phyloP scores from a whole-genome alignment of 2,888 invertebrate genomes.

The Agrilus cyanescens region DNA sequence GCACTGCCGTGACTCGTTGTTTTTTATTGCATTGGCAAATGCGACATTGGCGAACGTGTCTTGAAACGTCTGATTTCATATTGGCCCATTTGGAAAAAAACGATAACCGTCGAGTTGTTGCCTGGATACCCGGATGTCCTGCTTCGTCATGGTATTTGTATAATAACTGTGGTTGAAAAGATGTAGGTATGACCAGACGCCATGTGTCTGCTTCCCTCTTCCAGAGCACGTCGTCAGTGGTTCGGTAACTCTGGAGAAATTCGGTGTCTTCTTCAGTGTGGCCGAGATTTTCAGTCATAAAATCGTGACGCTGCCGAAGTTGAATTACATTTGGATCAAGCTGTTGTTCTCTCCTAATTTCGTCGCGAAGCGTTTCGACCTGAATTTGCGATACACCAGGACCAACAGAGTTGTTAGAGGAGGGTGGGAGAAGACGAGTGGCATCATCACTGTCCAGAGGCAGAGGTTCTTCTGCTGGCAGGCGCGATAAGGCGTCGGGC shows the following conservation, averaged over 20 bases:
- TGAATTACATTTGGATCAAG: no score
- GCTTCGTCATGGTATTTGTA: slow-evolving; percentile 11
- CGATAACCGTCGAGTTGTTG: slow-evolving; percentile 10
- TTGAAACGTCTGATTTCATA: slow-evolving; percentile 9
- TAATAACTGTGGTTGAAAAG: neutral
- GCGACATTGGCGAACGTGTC: slow-evolving; percentile 13
- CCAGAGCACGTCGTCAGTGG: neutral
- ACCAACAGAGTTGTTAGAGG: neutral
- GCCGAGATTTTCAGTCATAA: no score
- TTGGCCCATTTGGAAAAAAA: slow-evolving; percentile 9
- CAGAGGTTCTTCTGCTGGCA: slow-evolving; percentile 4
- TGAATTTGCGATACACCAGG: neutral
- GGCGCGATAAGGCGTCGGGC: slow-evolving; percentile 13
- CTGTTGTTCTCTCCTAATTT: no score
- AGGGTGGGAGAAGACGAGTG: neutral
- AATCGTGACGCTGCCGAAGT: no score
- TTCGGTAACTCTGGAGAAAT: neutral
- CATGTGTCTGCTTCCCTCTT: neutral
- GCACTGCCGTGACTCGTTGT: neutral
- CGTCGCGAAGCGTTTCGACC: no score
- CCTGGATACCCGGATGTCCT: slow-evolving; percentile 17
- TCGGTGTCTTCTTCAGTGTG: no score
- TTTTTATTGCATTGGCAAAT: slow-evolving; percentile 1
- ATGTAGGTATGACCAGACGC: neutral
- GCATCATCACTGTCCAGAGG: neutral